Conservation (phyloP, 2,797 vertebrate genomes). For the Rhodeus uyekii region DNA sequence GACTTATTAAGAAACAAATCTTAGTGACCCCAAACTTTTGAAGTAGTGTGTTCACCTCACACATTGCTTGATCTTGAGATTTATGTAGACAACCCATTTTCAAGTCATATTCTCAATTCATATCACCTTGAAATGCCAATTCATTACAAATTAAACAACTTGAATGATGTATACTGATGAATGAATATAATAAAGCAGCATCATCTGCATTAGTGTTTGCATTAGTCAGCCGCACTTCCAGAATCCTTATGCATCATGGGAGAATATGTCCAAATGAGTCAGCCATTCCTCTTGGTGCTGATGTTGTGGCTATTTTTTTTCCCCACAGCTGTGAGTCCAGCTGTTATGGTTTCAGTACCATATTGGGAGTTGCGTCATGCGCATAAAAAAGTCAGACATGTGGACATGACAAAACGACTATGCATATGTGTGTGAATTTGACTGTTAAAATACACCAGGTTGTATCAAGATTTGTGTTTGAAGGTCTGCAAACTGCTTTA, state of each 20-base stretch:
- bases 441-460: background rate
- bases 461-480: background rate
- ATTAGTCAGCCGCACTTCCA: constrained; percentile 5
- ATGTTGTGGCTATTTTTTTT: constrained; percentile 21
- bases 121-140: background rate
- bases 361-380: constrained; percentile 39
- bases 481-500: constrained; percentile 1
- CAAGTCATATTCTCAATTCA: background rate
- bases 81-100: background rate
- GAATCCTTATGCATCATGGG: constrained; percentile 6
- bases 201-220: background rate
- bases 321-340: constrained; percentile 53
- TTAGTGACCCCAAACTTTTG: background rate
- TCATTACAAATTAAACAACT: constrained; percentile 1
- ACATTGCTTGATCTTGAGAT: background rate
- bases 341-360: constrained; percentile 47
- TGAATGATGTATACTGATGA: background rate
- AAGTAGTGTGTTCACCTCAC: background rate
- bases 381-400: constrained; percentile 5
- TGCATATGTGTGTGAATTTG: background rate
- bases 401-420: background rate
- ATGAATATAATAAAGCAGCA: constrained; percentile 5
- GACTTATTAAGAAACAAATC: background rate
- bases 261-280: constrained; percentile 30
- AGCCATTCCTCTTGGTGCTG: constrained; percentile 41